Conservation (phyloP, 2,797 vertebrate genomes). For the Prunella strophiata region DNA sequence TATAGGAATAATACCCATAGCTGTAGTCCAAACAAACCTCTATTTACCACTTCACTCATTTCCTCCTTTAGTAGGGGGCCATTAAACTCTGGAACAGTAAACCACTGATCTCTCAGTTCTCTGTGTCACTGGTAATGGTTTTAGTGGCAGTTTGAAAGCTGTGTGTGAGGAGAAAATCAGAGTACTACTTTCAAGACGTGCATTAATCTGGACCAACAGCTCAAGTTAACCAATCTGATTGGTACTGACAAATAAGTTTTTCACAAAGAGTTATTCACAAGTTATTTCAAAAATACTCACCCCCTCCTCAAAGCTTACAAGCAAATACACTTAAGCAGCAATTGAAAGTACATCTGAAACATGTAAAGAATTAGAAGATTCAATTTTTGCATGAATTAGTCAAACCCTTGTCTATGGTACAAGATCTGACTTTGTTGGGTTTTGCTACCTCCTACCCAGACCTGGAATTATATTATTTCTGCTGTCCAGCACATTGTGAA, state of each 20-base stretch:
- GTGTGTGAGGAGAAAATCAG: background rate
- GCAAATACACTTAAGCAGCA: background rate
- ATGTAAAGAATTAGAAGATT: background rate
- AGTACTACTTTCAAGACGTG: background rate
- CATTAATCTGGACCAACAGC: background rate
- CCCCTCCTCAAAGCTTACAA: background rate
- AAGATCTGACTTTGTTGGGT: background rate
- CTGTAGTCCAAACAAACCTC: background rate
- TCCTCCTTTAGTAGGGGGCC: background rate
- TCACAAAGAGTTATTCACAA: background rate
- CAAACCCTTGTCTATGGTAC: background rate
- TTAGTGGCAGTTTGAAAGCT: background rate
- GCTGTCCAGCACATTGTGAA: background rate
- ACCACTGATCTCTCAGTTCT: background rate
- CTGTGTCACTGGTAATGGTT: background rate
- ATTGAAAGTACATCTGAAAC: background rate
- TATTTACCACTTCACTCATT: background rate
- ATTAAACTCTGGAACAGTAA: background rate
- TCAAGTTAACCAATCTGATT: background rate
- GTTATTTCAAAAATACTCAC: background rate
- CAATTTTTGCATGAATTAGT: background rate
- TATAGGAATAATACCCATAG: background rate
- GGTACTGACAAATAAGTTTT: background rate
- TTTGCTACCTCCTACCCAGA: background rate
- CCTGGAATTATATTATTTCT: background rate